These are phyloP conservation scores for Fratercula arctica DNA, from an alignment of 2,797 vertebrate genomes.

Conservation along the genomic window DNA sequence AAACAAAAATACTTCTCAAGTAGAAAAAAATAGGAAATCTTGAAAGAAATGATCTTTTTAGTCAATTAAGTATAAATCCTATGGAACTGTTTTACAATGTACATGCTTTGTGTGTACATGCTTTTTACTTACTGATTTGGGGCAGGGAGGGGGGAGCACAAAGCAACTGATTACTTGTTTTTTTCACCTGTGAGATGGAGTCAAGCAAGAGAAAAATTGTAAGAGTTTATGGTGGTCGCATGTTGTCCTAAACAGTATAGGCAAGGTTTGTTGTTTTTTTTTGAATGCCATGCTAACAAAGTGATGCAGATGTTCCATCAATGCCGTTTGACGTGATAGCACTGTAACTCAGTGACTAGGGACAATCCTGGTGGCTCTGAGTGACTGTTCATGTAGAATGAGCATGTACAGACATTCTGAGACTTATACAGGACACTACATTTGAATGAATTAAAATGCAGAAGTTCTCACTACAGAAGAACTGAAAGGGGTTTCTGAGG, in stretches of 20 bases:
- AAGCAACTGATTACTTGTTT: background rate
- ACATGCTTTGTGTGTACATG: background rate
- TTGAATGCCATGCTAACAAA: background rate
- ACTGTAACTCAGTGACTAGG: background rate
- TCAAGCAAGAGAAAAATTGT: background rate
- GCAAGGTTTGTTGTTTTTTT: background rate
- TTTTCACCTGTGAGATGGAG: background rate
- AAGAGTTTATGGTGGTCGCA: background rate
- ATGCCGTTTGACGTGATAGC: background rate
- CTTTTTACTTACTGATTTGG: background rate
- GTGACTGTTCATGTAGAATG: background rate
- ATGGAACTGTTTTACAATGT: background rate
- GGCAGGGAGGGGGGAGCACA: background rate
- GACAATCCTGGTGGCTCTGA: background rate
- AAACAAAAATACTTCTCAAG: background rate
- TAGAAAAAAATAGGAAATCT: background rate
- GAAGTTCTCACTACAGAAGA: background rate
- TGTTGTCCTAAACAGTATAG: background rate
- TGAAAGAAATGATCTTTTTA: background rate
- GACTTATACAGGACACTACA: background rate
- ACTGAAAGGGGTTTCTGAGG: background rate
- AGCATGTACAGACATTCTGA: background rate
- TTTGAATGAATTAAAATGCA: background rate
- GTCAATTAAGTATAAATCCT: background rate
- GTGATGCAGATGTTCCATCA: background rate